Base-by-base conservation (phyloP, 2,888 invertebrate genomes). In the Pandemis cinnamomeana region DNA sequence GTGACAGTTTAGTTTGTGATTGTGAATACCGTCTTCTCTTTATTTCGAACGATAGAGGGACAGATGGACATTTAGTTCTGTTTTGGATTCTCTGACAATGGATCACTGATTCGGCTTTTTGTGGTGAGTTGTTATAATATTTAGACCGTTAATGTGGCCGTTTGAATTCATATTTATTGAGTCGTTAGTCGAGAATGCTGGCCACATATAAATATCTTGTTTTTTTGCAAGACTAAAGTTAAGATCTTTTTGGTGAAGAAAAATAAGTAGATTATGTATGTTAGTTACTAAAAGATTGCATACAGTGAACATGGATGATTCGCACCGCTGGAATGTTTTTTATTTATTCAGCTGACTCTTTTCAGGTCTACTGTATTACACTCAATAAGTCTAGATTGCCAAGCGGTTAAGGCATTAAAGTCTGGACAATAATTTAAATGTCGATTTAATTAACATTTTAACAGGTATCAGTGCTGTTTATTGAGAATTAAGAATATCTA, bases 21-120 rank as follows among this genome's bases (percentile, higher is more conserved):
- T 77, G 75, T 76, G 78, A 46, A 36, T 84, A 83, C 83, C 85
- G 89, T 92, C 93, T 86, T 80, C 91, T 88, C 91, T 92, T 89
- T 93, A 93, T 93, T 86, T 79, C 77, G 68, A 78, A 81, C 84
- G 85, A 90, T 93, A 93, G 82, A 93, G 92, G 83, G 89, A 84
- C 83, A 82, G 89, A 90, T 90, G 71, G 71, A 20, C 7, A 27
- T n/a, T 36, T 72, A 67, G 66, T 74, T 70, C 53, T 73, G 80
- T 81, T 84, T 78, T 79, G 74, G 75, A 76, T 78, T 77, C 77
- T 77, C 76, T 76, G 77, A 84, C 70, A 74, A 67, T 74, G 73
- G 73, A 74, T 69, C 63, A 51, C 66, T 86, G 86, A 83, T 87
- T 85, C 81, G 80, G 80, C 84, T 81, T 78, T 78, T 79, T 72